Base-by-base conservation (phyloP, 2,888 invertebrate species). In the Ceratothoa steindachneri region DNA sequence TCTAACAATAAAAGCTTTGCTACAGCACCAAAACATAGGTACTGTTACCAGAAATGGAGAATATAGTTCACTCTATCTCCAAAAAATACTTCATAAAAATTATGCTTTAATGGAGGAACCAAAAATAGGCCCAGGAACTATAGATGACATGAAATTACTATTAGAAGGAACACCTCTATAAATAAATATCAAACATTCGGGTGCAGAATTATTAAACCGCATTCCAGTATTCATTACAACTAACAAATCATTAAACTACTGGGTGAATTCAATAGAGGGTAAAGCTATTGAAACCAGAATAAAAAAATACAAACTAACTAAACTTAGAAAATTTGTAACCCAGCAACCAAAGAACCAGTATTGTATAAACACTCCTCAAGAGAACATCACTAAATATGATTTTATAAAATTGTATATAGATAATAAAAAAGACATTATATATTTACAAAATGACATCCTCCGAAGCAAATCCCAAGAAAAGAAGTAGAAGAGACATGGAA, bases 171-270 rank as follows among this genome's bases (percentile, higher is more conserved):
- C 24, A 66, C 24, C 66, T 24, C 24, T 66, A 27, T 12, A 66
- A 28, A 28, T 66, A 9, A 28, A 60, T n/a, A 19, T 60, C 5
- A 60, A 60, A 60, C 60, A 60, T 41, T 41, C 41, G 9, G 60
- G n/a, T 9, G 9, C 60, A 9, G 60, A 60, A 60, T 9, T 9
- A 60, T n/a, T 60, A 60, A 24, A 60, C 19, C 5, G 60, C 5
- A 60, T 60, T 9, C 60, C 60, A 60, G n/a, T 60, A 7, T 60
- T 60, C n/a, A 60, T 60, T 51, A 12, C 51, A 60, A 60, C 60
- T 9, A 60, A 60, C 60, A 60, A 60, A 60, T 19, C 60, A n/a
- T 9, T 60, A 5, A 24, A 60, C n/a, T 51, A 9, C n/a, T 9
- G 51, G 51, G 9, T 12, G 51, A 51, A 9, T 12, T 51, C 12